Evolutionary conservation across 2,113 vertebrate genomes (phyloP), one percentile per base, ranked within the genome.

Genomic region (Pseudopodoces humilis): DNA sequence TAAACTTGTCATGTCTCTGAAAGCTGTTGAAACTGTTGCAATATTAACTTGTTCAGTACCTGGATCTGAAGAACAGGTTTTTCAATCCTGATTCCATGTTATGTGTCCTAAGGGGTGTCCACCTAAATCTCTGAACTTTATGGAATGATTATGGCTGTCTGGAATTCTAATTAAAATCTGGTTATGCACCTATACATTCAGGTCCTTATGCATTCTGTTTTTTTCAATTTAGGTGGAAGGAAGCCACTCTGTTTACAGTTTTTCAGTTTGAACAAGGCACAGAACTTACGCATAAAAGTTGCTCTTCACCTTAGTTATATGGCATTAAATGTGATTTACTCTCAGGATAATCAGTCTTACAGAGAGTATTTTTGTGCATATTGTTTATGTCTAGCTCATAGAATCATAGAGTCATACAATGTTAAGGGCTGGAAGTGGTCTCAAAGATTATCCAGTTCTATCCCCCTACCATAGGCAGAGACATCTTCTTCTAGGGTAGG

Each of bases 341-440:
- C 17, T 59, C 64, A 50, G 31, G 10, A 25, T 62, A 15, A 52
- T 50, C 55, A 63, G 55, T 46, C 41, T 52, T 50, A 7, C 0
- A 1, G 5, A 19, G 13, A 10, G 4, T 1, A 35, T 68, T 15
- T 58, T 62, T 52, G 10, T 49, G 14, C 46, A 8, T 3, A 4
- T 46, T 50, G 9, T 56, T 64, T 59, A 10, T 41, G 5, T 77
- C 10, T 62, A 62, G n/a, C 37, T 65, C 23, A 52, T 11, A 9
- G 59, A 72, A 37, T 50, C 50, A 39, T 9, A 22, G 28, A 58
- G 17, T 50, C 17, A 19, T 44, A 33, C 44, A 37, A 11, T 50
- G 18, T 37, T 59, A 52, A 50, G 52, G 68, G 22, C 33, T 74
- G 44, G 52, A 59, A 59, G 14, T 13, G 33, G 21, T 23, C 12